Evolutionary conservation across 1,140 invertebrate genomes (phyloP), one percentile per base, ranked within the genome.

Genomic region (Mycetomoellerius zeteki): DNA sequence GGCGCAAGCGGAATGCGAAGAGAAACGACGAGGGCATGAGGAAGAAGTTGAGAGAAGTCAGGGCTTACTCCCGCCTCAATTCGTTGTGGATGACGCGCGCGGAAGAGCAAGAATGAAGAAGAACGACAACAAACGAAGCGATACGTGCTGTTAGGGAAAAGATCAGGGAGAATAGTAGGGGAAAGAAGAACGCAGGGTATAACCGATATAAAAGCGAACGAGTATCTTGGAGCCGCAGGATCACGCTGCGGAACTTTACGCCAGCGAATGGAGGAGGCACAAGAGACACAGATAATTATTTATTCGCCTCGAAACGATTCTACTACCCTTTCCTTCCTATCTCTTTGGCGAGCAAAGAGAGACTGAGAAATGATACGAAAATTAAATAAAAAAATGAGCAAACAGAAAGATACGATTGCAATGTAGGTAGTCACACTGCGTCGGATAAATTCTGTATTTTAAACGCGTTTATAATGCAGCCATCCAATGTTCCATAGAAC

Each of bases 271-370:
- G 47, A 77, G 14, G 67, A 73, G 27, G 69, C 54, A 52, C 65
- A 81, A 7, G 54, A 75, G 80, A 75, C 56, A 50, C 69, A 24
- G 56, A 84, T 84, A 84, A 84, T 84, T 84, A 84, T 84, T 84
- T 84, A 84, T 84, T 84, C 69, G 37, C 14, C 24, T 37, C 37
- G 43, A 27, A 84, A 84, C 54, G 24, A 50, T 58, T 50, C 12
- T 30, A 14, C 27, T 12, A 33, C 14, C 14, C 30, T 14, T 10
- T n/a, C 19, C 54, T 47, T 24, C 4, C 69, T 14, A 6, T 14
- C 27, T 37, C 27, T 84, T 19, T 19, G 43, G 12, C 37, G 69
- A 60, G 19, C 33, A 33, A 71, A 60, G 69, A 72, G 69, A 73
- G n/a, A 8, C 37, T 37, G 80, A 7, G 54, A 73, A 24, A 84